These are phyloP conservation scores for Eupithecia subfuscata DNA, from an alignment of 2,888 invertebrate genomes.

Conservation along the genomic window DNA sequence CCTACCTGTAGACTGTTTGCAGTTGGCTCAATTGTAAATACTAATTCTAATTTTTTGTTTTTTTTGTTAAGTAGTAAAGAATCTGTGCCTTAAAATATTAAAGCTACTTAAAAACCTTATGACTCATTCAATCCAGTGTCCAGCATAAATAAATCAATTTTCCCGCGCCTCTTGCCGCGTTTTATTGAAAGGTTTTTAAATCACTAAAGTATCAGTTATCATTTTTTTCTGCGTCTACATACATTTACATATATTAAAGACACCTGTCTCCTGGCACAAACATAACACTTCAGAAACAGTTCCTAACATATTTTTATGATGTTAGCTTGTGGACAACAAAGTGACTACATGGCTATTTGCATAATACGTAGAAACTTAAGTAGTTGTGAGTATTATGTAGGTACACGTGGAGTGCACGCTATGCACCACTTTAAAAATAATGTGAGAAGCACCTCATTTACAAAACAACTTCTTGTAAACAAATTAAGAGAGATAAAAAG, in stretches of 20 bases:
- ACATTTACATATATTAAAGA: neutral
- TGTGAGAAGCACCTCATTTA: conserved; percentile 35
- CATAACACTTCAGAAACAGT: neutral
- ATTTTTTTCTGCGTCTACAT: neutral
- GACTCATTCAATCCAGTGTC: no score
- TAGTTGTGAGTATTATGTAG: neutral
- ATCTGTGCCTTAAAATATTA: no score
- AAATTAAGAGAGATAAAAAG: conserved; percentile 47
- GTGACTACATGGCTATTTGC: neutral
- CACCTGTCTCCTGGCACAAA: neutral
- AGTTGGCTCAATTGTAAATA: no score
- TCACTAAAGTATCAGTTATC: neutral
- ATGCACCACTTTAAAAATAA: neutral
- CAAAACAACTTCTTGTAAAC: conserved; percentile 42
- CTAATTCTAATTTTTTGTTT: no score
- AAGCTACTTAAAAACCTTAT: no score
- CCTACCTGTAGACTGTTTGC: no score
- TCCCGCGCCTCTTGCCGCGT: no score
- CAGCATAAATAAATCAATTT: no score
- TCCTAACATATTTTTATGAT: neutral
- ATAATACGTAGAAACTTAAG: neutral
- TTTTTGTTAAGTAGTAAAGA: no score
- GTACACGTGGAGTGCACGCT: neutral
- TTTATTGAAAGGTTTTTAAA: no score
- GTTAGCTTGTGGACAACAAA: neutral